Base-by-base conservation (phyloP, 2,113 vertebrate genomes). In the Cettia cetti region DNA sequence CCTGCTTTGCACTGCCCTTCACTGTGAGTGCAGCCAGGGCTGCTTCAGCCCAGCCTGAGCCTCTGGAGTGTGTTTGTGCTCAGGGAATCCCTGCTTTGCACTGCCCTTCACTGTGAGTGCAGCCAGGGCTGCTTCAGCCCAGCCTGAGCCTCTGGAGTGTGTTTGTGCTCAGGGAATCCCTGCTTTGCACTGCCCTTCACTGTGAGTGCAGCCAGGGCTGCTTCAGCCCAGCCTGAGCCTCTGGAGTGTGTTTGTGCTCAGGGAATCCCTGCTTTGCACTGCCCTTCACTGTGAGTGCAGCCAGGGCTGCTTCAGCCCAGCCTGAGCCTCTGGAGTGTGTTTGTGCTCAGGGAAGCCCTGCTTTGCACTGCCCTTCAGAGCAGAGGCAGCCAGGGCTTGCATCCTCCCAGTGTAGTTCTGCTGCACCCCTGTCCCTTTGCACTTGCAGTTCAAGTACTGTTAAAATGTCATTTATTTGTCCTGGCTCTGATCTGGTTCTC, bases 101-200 rank as follows among this genome's bases (percentile, higher is more conserved):
- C n/a, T n/a, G n/a, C n/a, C n/a, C n/a, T n/a, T n/a, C n/a, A n/a
- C 5, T 16, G 99, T 99, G 97, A 98, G 99, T 97, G 91, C 45
- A 65, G 53, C 47, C 52, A 9, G 54, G 39, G 50, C 26, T 78
- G 7, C 2, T 10, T 4, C 2, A 6, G 53, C 7, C 28, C 42
- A 7, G 27, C 37, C 47, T 63, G 19, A 8, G 39, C 18, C 47
- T n/a, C 68, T 44, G 22, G 21, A n/a, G 10, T 10, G 71, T 42
- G 16, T 42, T 28, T 45, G 2, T 33, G 37, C 63, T 40, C 20
- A 26, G 47, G 44, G 74, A 15, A 33, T 8, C 10, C 39, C 39
- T n/a, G n/a, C n/a, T n/a, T n/a, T n/a, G n/a, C n/a, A n/a, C n/a
- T n/a, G n/a, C n/a, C n/a, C n/a, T n/a, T n/a, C n/a, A n/a, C 5